Evolutionary conservation across 1,140 invertebrate species (phyloP).

Genomic region (Drosophila sp.): DNA sequence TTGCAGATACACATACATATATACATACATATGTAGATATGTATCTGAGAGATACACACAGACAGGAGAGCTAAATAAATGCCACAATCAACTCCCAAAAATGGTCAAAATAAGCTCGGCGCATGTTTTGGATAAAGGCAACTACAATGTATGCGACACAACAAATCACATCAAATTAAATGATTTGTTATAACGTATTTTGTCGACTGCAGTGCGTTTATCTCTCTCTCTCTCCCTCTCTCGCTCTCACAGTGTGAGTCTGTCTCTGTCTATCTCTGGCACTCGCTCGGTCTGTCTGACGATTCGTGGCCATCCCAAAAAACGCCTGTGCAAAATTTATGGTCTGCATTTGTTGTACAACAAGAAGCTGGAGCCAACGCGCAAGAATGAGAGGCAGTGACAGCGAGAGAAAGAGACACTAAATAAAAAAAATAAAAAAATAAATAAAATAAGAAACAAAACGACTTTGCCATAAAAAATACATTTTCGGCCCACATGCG

Average conservation of each 20-base stretch:
- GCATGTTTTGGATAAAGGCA: constrained; percentile 59
- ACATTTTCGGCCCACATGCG: constrained; percentile 78
- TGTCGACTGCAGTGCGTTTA: constrained; percentile 20
- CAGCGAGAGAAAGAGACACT: not conserved
- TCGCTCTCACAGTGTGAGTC: not conserved
- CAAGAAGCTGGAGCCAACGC: constrained; percentile 27
- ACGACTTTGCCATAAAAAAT: constrained; percentile 79
- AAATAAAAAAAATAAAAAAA: constrained; percentile 32
- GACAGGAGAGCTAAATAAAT: constrained; percentile 28
- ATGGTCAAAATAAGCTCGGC: constrained; percentile 62
- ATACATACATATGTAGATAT: constrained; percentile 6
- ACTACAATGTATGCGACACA: constrained; percentile 33
- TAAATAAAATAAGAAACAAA: constrained; percentile 24
- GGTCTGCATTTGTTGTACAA: constrained; percentile 52
- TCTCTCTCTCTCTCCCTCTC: not conserved
- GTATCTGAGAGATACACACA: constrained; percentile 45
- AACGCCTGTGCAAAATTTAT: constrained; percentile 55
- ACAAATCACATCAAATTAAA: constrained; percentile 62
- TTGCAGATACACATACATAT: constrained; percentile 5
- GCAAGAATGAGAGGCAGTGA: not conserved
- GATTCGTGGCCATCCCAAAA: constrained; percentile 43
- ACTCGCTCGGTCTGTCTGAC: not conserved
- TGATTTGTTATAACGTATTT: constrained; percentile 50
- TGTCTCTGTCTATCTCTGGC: not conserved
- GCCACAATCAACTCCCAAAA: constrained; percentile 65